Conservation (phyloP, 2,113 vertebrate genomes). For the Saimiri boliviensis region DNA sequence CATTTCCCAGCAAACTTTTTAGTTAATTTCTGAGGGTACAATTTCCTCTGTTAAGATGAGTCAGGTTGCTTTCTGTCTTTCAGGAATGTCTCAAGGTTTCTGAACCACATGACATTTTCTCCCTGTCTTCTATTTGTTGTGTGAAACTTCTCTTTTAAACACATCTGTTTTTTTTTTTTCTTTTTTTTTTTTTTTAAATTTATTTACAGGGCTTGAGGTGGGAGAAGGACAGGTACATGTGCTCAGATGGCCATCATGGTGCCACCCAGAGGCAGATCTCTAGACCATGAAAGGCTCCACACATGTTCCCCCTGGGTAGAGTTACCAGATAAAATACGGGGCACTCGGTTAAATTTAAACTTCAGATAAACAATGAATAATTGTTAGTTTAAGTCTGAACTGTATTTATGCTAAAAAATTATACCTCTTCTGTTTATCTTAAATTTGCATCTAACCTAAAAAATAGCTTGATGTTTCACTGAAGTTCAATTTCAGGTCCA, state of each 20-base stretch:
- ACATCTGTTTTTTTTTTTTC: too few species aligned
- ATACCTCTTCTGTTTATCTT: neutral
- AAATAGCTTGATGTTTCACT: neutral
- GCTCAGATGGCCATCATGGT: neutral
- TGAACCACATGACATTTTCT: fast-evolving
- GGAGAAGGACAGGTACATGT: neutral
- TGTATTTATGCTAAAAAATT: neutral
- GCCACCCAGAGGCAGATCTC: neutral
- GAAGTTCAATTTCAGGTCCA: neutral
- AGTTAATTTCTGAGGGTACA: neutral
- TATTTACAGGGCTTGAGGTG: too few species aligned
- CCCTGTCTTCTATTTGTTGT: neutral
- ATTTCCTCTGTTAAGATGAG: neutral
- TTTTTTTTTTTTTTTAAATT: too few species aligned
- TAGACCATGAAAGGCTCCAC: neutral
- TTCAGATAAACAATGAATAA: neutral
- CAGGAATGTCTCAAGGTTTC: neutral
- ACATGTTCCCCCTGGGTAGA: fast-evolving
- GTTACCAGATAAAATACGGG: neutral
- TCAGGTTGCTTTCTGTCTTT: neutral
- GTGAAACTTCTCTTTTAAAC: neutral
- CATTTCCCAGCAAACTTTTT: neutral
- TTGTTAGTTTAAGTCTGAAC: neutral
- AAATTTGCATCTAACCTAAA: neutral
- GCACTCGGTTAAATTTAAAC: neutral